These are phyloP conservation scores for Tipula confusa DNA, from an alignment of 2,888 invertebrate species.

Conservation along the genomic window DNA sequence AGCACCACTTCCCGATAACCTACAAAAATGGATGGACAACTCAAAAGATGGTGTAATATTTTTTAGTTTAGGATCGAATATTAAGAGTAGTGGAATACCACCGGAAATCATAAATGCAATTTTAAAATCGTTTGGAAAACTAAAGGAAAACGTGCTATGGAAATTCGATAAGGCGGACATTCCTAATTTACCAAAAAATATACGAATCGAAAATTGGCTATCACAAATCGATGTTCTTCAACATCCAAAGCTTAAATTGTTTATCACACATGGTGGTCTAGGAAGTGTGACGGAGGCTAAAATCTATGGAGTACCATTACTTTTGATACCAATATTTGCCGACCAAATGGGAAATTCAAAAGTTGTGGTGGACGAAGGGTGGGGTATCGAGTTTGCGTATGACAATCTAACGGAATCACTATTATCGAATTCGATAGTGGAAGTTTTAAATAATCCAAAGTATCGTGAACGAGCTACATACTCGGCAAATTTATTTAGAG, in stretches of 20 bases:
- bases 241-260: neutral
- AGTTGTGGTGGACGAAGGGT: too few relatives aligned
- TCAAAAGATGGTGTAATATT: slow-evolving; percentile 34
- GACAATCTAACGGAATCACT: too few relatives aligned
- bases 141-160: neutral
- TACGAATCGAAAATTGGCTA: neutral
- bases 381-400: too few relatives aligned
- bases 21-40: neutral
- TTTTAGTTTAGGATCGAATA: slow-evolving; percentile 35
- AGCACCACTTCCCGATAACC: neutral
- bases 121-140: neutral
- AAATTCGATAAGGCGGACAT: neutral
- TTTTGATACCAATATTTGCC: neutral
- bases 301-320: neutral
- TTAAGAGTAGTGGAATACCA: neutral
- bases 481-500: too few relatives aligned
- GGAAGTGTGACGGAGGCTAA: neutral
- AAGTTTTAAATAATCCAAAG: too few relatives aligned
- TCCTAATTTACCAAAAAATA: neutral
- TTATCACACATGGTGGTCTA: neutral
- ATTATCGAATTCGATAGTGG: too few relatives aligned
- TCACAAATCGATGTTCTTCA: neutral
- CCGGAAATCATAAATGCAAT: neutral
- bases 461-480: too few relatives aligned
- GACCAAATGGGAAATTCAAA: too few relatives aligned